Evolutionary conservation across 2,797 vertebrate species (phyloP), one percentile per base, ranked within the genome.

Genomic region (Botia almorhae): DNA sequence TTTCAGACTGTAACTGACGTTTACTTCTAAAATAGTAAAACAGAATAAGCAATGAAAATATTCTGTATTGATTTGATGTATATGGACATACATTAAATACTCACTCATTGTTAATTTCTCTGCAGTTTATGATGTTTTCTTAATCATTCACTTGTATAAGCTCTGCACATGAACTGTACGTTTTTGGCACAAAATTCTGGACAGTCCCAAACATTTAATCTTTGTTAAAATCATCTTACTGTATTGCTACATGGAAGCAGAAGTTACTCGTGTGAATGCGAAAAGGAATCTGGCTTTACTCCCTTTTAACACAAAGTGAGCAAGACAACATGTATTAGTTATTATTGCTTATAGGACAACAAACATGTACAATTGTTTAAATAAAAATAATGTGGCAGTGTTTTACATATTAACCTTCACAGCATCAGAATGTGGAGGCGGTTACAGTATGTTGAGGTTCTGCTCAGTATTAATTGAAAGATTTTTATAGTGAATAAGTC

Each of bases 341-440:
- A 85, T 92, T 94, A 85, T 92, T 94, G 93, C 94, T 94, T 92
- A 93, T 93, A 82, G 85, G 76, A 87, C 87, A 89, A 90, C 83
- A 80, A 83, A 82, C 73, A 60, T 33, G 23, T 26, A 26, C 23
- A 26, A 26, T 26, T 26, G 23, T 77, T 73, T 77, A 68, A 39
- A 36, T 53, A 12, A 51, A 61, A 71, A 43, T 19, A 63, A 72
- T 64, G 68, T 69, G 82, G 78, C 82, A 83, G 76, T 83, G 82
- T 50, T 83, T 33, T 72, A 33, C 33, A 33, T 33, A 5, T 33
- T 33, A 53, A 69, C 78, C 69, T 43, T 78, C 65, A 78, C 80
- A 70, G 63, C 74, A 74, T 69, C 63, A 80, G 69, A 46, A 81
- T 36, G 19, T 26, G 19, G 36, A 73, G 63, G 76, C 33, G 1